Evolutionary conservation across 2,888 invertebrate species (phyloP), one percentile per base, ranked within the genome.

Genomic region (Ochropacha duplaris): DNA sequence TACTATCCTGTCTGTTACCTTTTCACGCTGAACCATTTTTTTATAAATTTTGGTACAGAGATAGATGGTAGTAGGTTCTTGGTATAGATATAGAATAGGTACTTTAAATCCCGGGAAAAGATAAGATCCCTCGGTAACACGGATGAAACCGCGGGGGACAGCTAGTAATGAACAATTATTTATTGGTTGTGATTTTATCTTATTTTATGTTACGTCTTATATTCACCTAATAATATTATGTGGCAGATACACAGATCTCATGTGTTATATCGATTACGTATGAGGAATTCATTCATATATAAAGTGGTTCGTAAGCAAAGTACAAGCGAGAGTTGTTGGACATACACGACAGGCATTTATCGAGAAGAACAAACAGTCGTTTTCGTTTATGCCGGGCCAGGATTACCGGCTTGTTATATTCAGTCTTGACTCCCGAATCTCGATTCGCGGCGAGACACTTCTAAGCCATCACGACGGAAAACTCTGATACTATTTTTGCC

Each of bases 371-470:
- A 83, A 83, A 84, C 79, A 83, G 75, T 75, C 78, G 75, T 83
- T 83, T 78, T 68, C 74, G 73, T 74, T 79, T 78, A 76, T 77
- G 73, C 74, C 73, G 71, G 67, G 63, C 67, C 59, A 52, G 83
- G 79, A 83, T 83, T 84, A 78, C 79, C 56, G 60, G 66, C 77
- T 86, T 81, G 78, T 80, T 79, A 78, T 66, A 59, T 55, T 60
- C 62, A 60, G 64, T 57, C 69, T 71, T 67, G 71, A 66, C 68
- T 68, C 71, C 73, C 65, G 66, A 72, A 68, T 68, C 71, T 73
- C 65, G 66, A 72, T 64, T 70, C 69, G 67, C 50, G 57, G 66
- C 66, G 65, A 68, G 62, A 69, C 71, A 68, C 68, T 72, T 69
- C 64, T 61, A 67, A 72, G 56, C 56, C 55, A 59, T 57, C 60